Evolutionary conservation across 1,140 invertebrate genomes (phyloP), one percentile per base, ranked within the genome.

Genomic region (Drosophila aff.): DNA sequence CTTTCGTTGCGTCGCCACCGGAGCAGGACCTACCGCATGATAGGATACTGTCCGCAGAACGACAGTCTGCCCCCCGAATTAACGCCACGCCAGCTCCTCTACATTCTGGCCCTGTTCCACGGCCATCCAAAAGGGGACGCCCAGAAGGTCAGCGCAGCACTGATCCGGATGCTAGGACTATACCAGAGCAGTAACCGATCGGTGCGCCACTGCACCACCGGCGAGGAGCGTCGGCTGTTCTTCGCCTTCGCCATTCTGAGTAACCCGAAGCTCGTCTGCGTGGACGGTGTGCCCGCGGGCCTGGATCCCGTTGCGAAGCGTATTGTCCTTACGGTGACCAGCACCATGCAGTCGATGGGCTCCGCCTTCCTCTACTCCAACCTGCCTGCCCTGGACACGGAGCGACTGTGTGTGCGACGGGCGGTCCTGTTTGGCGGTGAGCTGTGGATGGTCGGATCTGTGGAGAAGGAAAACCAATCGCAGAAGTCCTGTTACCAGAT

Each of bases 211-310:
- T 90, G 79, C 43, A 98, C 97, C 47, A 97, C 97, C 10, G 98
- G 97, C 2, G 97, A 98, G 94, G 97, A 97, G 92, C 93, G 98
- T 36, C 97, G 97, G 82, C 93, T 99, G 1, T 97, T 95, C 36
- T 96, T 98, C 44, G 97, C 96, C n/a, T 96, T 98, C 65, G 97
- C 97, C 4, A 95, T 98, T 28, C 96, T 97, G 73, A 97, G 97
- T 6, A 96, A 97, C 92, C 97, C 98, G 7, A 0, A 53, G 8
- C 13, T 90, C 2, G 26, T 77, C 5, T 76, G 66, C 10, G 44
- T 90, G 11, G 85, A 90, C 40, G 87, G 86, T 0, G 44, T 96
- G 1, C 96, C 96, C 0, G 96, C 95, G 79, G 97, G 97, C 31
- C 96, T 97, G 93, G 97, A 98, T 93, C 96, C 97, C 4, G 96